Conservation (phyloP, 1,140 invertebrate species). For the Papilio dardanus region DNA sequence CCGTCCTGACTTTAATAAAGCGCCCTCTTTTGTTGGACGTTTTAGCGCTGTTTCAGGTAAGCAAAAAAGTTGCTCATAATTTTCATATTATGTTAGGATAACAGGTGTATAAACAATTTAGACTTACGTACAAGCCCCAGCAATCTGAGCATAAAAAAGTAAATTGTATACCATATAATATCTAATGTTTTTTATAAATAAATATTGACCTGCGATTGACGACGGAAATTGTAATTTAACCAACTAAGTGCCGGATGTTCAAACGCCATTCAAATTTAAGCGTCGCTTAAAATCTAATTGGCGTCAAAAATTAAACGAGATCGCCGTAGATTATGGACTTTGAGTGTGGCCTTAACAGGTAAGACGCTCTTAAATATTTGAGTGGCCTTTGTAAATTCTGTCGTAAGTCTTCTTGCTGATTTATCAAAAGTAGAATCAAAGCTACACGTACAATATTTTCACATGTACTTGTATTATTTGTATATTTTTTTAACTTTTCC, state of each 20-base stretch:
- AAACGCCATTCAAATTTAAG: too few species aligned
- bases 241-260: too few species aligned
- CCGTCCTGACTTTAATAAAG: conserved; percentile 27
- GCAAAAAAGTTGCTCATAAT: neutral
- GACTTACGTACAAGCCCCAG: neutral
- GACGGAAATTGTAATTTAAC: neutral
- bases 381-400: too few species aligned
- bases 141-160: neutral
- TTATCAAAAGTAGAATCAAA: too few species aligned
- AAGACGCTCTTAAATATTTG: too few species aligned
- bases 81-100: neutral
- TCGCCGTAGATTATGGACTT: too few species aligned
- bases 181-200: neutral
- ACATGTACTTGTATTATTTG: neutral
- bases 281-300: too few species aligned
- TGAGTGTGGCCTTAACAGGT: too few species aligned
- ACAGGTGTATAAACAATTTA: neutral
- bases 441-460: neutral
- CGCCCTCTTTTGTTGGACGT: conserved; percentile 6
- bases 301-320: too few species aligned
- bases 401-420: too few species aligned
- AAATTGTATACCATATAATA: too few species aligned
- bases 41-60: conserved; percentile 4
- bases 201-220: neutral
- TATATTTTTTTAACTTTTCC: neutral